phyloP scores from a whole-genome alignment of 2,113 vertebrate species.

The Podilymbus podiceps region DNA sequence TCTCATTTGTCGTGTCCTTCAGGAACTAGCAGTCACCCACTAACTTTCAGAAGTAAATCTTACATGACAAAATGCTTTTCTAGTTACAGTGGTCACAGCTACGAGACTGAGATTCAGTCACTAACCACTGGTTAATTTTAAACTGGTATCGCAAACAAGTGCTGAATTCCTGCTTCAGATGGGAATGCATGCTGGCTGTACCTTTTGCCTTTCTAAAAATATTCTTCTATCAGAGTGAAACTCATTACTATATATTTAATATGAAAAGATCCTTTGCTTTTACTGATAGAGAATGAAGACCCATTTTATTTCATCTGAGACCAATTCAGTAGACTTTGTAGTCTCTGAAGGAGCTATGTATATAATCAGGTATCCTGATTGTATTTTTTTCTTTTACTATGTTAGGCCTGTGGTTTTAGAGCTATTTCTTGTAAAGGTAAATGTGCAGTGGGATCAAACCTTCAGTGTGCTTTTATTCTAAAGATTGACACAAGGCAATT shows the following conservation, averaged over 20 bases:
- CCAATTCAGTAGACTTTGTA: neutral
- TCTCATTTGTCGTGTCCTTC: neutral
- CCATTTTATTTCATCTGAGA: neutral
- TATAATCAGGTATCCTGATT: neutral
- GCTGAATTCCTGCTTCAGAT: neutral
- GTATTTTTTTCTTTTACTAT: neutral
- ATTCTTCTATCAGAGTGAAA: neutral
- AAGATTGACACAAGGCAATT: neutral
- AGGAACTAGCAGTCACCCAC: neutral
- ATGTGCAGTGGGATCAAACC: neutral
- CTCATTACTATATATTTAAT: neutral
- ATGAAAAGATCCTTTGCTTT: neutral
- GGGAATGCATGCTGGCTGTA: neutral
- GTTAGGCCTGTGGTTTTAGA: neutral
- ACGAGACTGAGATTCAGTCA: neutral
- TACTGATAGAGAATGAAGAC: neutral
- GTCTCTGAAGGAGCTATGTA: neutral
- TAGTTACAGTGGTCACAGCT: neutral
- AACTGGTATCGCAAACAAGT: neutral
- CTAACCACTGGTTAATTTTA: neutral
- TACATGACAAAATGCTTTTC: neutral
- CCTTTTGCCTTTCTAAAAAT: neutral
- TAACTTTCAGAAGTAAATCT: neutral
- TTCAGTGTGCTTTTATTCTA: neutral
- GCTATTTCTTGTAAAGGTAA: neutral